Percentiles rank a stretch among this genome's conserved stretches.
Conservation (phyloP, 2,888 invertebrate genomes). For the Apamea anceps region DNA sequence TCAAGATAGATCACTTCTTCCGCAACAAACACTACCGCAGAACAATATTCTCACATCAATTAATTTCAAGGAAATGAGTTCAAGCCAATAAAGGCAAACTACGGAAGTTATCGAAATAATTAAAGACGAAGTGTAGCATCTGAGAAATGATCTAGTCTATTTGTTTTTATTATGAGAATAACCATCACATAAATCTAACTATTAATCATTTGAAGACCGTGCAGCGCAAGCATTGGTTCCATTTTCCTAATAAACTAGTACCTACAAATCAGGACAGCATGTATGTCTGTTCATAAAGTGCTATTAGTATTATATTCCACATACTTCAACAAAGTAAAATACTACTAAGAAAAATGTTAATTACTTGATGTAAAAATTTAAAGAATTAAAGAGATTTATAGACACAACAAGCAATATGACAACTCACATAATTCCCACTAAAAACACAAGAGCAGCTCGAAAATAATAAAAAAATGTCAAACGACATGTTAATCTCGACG, state of each 20-base stretch:
- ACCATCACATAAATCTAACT: constrained; percentile 72
- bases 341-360: constrained; percentile 53
- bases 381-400: constrained; percentile 58
- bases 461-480: constrained; percentile 66
- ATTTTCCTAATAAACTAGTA: constrained; percentile 70
- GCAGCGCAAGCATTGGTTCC: constrained; percentile 72
- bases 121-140: constrained; percentile 62
- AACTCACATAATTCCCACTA: constrained; percentile 53
- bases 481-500: constrained; percentile 62
- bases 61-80: constrained; percentile 57
- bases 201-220: constrained; percentile 76
- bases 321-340: constrained; percentile 34
- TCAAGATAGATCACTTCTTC: neutral
- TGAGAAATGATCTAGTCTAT: constrained; percentile 58
- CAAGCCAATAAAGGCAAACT: constrained; percentile 52
- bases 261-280: constrained; percentile 27
- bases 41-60: constrained; percentile 44
- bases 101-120: constrained; percentile 69
- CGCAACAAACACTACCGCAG: neutral
- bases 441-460: constrained; percentile 43
- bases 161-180: constrained; percentile 71
- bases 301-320: constrained; percentile 46
- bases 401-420: constrained; percentile 52
- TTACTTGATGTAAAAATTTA: constrained; percentile 57
- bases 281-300: constrained; percentile 49